phyloP scores from a whole-genome alignment of 2,113 vertebrate species.

The Tapirus terrestris region DNA sequence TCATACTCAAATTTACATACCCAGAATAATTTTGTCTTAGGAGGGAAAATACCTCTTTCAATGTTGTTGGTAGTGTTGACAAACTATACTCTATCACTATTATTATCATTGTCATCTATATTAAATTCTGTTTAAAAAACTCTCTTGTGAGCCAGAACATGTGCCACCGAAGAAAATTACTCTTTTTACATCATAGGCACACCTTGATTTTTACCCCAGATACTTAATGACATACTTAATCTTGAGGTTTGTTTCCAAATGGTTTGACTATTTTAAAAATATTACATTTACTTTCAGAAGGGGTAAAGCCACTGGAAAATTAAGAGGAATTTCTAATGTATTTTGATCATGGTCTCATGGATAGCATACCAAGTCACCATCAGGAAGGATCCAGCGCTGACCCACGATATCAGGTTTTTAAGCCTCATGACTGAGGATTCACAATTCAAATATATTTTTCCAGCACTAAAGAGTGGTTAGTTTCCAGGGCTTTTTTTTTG shows the following conservation, averaged over 20 bases:
- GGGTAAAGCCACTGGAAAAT: not conserved
- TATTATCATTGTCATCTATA: not conserved
- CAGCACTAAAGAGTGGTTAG: not conserved
- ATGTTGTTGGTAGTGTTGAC: not conserved
- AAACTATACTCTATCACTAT: not conserved
- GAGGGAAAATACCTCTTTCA: not conserved
- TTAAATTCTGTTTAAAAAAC: slow-evolving; percentile 11
- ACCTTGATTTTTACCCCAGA: not conserved
- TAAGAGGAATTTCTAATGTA: not conserved
- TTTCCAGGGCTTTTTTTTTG: not conserved
- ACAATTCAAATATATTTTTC: not conserved
- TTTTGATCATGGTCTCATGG: not conserved
- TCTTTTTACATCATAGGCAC: not conserved
- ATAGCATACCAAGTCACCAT: not conserved
- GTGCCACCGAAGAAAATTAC: not conserved
- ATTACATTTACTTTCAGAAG: not conserved
- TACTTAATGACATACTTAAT: not conserved
- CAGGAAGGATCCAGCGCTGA: not conserved
- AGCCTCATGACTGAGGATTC: not conserved
- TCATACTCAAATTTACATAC: not conserved
- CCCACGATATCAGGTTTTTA: not conserved
- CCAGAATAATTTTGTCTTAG: not conserved
- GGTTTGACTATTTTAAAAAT: slow-evolving; percentile 31
- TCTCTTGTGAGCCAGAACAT: not conserved
- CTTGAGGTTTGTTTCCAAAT: not conserved